Conservation (phyloP, 2,888 invertebrate genomes). For the Pomacea canaliculata region DNA sequence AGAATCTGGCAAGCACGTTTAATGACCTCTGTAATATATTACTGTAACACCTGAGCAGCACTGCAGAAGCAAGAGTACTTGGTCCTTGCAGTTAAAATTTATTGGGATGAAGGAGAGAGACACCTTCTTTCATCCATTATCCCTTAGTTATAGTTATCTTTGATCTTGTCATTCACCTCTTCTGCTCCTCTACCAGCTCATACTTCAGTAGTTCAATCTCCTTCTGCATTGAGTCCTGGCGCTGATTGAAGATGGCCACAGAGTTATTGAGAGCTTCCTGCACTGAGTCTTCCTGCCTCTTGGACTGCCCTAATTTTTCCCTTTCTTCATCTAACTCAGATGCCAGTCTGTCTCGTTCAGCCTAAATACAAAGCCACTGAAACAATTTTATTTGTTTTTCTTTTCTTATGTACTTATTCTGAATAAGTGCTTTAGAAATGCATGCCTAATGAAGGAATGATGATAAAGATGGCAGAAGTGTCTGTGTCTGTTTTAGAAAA, state of each 20-base stretch:
- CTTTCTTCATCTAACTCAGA: constrained; percentile 18
- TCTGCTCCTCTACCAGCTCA: constrained; percentile 33
- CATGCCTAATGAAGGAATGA: too few relatives aligned
- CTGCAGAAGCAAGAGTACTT: too few relatives aligned
- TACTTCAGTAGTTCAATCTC: constrained; percentile 33
- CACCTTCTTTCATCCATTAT: background rate
- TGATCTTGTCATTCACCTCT: constrained; percentile 20
- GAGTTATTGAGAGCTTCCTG: constrained; percentile 26
- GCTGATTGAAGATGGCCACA: constrained; percentile 27
- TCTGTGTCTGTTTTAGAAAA: too few relatives aligned
- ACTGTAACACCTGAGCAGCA: too few relatives aligned
- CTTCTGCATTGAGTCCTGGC: constrained; percentile 27
- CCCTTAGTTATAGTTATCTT: background rate
- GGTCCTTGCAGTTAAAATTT: background rate
- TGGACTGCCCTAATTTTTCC: constrained; percentile 7
- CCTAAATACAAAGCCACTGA: constrained; percentile 22
- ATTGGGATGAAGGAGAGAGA: constrained; percentile 1
- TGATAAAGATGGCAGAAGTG: too few relatives aligned
- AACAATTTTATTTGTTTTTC: too few relatives aligned
- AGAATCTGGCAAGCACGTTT: too few relatives aligned
- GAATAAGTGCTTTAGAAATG: too few relatives aligned
- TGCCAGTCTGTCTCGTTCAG: constrained; percentile 29
- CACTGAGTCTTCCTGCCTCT: constrained; percentile 21
- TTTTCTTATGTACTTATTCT: too few relatives aligned
- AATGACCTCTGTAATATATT: background rate